Base-by-base conservation (phyloP, 1,140 invertebrate species). In the Pomacea maculata region DNA sequence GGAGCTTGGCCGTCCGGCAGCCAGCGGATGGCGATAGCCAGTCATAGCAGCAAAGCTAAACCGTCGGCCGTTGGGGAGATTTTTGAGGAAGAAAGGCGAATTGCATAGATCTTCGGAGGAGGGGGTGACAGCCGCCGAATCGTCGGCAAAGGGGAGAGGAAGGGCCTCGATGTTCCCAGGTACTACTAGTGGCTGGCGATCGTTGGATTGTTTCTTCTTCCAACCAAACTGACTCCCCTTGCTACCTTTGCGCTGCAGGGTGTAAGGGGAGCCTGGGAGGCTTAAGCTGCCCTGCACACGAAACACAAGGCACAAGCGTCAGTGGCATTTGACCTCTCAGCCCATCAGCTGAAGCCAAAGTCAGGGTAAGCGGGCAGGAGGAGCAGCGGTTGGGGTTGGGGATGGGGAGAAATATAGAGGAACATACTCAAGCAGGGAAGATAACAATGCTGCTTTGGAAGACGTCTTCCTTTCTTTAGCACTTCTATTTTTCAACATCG, bases 91-190 rank as follows among this genome's bases (percentile, higher is more conserved):
- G 45, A 68, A 83, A 76, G 85, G 87, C 77, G 87, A 85, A 85
- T 88, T 90, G 88, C 87, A 91, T 89, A 91, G 85, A 83, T 99
- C 97, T 93, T 99, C 98, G 76, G 97, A 98, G 96, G 98, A 98
- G 19, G 98, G 98, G 71, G 97, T 99, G 7, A 98, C 97, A 75
- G 97, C 98, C 88, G 97, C 97, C 72, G 97, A 98, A 91, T 99
- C 97, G 91, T 99, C 98, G 54, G 97, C 97, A 91, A 97, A 99
- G 21, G 98, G 98, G 87, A 99, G 94, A 91, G 98, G 97, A 91
- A 98, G 96, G 79, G 97, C 97, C 91, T 99, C 97, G 88, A 98
- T 93, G 93, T 97, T 98, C 10, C 25, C 54, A 76, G 98, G 93
- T 70, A 99, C 97, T 70, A 99, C 97, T 80, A 99, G 93, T 8